Evolutionary conservation across 2,888 invertebrate genomes (phyloP).

Genomic region (Aromia moschata): DNA sequence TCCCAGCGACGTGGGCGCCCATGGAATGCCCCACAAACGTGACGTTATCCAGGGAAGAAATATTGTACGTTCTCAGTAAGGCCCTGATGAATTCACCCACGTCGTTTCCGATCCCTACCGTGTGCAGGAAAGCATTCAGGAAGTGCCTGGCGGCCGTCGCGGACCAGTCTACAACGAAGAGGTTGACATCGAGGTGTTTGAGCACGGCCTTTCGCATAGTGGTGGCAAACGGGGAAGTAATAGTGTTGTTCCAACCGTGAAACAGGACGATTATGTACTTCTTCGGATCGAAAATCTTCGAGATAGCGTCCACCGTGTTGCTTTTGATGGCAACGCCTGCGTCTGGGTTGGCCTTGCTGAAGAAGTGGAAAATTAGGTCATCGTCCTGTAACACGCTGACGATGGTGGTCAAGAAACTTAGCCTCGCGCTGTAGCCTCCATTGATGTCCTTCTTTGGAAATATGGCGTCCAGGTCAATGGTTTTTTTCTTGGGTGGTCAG

Average conservation of each 20-base stretch:
- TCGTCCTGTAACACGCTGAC: too few species aligned
- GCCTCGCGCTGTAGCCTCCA: neutral
- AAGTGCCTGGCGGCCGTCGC: neutral
- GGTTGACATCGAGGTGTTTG: conserved; percentile 48
- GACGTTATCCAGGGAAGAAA: neutral
- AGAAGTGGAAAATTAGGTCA: neutral
- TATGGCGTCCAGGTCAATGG: too few species aligned
- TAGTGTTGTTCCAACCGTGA: conserved; percentile 55
- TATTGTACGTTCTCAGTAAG: neutral
- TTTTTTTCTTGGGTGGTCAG: too few species aligned
- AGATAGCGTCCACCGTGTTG: neutral
- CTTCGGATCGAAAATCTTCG: conserved; percentile 38
- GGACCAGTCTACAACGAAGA: conserved; percentile 56
- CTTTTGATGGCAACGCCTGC: conserved; percentile 1
- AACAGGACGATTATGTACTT: conserved; percentile 50
- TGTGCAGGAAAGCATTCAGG: neutral
- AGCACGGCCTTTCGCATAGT: conserved; percentile 45
- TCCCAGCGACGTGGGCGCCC: neutral
- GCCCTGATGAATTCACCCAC: neutral
- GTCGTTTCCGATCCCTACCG: neutral
- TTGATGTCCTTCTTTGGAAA: neutral
- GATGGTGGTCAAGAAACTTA: too few species aligned
- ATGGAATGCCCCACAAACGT: neutral
- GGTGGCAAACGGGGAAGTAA: conserved; percentile 43
- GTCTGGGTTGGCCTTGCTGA: neutral